Percentiles rank a stretch among this genome's conserved stretches.
These are phyloP conservation scores for Drosophila nr. fundita DNA, from an alignment of 2,888 invertebrate genomes.

Conservation along the genomic window DNA sequence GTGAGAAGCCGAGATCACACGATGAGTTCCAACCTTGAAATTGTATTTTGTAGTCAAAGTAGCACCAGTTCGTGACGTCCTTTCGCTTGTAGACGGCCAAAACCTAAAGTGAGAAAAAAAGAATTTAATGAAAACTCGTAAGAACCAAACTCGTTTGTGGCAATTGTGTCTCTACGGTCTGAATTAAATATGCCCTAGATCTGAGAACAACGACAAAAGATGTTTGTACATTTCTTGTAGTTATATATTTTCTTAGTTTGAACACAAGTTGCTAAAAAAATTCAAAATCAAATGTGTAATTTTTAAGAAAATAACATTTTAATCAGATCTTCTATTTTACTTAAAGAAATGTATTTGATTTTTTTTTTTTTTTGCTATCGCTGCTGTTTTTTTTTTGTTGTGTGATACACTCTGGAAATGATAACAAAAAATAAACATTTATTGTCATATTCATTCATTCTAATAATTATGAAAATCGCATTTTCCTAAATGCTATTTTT, in stretches of 20 bases:
- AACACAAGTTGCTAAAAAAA: neutral
- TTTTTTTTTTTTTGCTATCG: no score
- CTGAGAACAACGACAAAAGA: neutral
- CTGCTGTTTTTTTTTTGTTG: neutral
- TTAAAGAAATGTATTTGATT: no score
- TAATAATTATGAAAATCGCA: neutral
- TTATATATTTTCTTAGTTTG: neutral
- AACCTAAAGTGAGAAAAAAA: slow-evolving; percentile 87
- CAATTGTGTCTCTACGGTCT: slow-evolving; percentile 18
- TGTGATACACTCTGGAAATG: neutral
- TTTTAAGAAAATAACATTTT: neutral
- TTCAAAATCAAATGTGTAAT: neutral
- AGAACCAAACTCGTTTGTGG: slow-evolving; percentile 26
- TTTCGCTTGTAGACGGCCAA: slow-evolving; percentile 90
- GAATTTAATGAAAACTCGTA: slow-evolving; percentile 49
- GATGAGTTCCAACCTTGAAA: slow-evolving; percentile 98
- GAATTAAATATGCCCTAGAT: neutral
- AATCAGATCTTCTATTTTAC: neutral
- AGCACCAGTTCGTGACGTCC: slow-evolving; percentile 88
- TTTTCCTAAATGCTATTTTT: neutral
- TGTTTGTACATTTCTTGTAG: neutral
- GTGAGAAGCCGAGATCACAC: slow-evolving; percentile 89
- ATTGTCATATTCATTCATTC: no score
- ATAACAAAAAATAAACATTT: neutral
- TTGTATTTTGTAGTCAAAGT: slow-evolving; percentile 93